Conservation (phyloP, 2,888 invertebrate genomes). For the Cataglyphis albicans region DNA sequence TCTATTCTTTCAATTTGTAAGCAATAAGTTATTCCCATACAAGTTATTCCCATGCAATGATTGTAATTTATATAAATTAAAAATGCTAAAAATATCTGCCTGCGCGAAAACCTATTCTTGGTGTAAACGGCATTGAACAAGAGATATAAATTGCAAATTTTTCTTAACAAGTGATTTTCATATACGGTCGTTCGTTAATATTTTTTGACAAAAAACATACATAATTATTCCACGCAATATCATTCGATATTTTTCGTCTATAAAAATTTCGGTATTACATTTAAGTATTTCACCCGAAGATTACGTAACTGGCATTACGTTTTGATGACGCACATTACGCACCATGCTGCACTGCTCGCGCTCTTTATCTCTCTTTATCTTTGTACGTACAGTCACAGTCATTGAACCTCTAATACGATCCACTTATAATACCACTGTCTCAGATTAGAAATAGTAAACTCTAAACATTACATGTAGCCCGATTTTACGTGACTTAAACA, state of each 20-base stretch:
- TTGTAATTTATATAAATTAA: slow-evolving; percentile 59
- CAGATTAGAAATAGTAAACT: slow-evolving; percentile 75
- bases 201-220: slow-evolving; percentile 46
- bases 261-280: slow-evolving; percentile 72
- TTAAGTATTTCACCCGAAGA: slow-evolving; percentile 56
- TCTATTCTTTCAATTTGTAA: slow-evolving; percentile 31
- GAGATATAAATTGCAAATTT: slow-evolving; percentile 66
- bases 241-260: slow-evolving; percentile 65
- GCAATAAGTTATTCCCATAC: slow-evolving; percentile 23
- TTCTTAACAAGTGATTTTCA: slow-evolving; percentile 64
- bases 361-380: slow-evolving; percentile 68
- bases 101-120: slow-evolving; percentile 28
- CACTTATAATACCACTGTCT: slow-evolving; percentile 73
- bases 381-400: slow-evolving; percentile 77
- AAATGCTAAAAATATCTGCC: slow-evolving; percentile 59
- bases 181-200: slow-evolving; percentile 43
- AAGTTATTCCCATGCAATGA: slow-evolving; percentile 38
- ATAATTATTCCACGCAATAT: slow-evolving; percentile 50
- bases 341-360: slow-evolving; percentile 64
- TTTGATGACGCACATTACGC: slow-evolving; percentile 67
- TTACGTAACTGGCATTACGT: slow-evolving; percentile 73
- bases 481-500: slow-evolving; percentile 72
- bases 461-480: slow-evolving; percentile 76
- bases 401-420: slow-evolving; percentile 79
- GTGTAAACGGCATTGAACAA: slow-evolving; percentile 37